Base-by-base conservation (phyloP, 2,113 vertebrate species). In the Jaculus jaculus region DNA sequence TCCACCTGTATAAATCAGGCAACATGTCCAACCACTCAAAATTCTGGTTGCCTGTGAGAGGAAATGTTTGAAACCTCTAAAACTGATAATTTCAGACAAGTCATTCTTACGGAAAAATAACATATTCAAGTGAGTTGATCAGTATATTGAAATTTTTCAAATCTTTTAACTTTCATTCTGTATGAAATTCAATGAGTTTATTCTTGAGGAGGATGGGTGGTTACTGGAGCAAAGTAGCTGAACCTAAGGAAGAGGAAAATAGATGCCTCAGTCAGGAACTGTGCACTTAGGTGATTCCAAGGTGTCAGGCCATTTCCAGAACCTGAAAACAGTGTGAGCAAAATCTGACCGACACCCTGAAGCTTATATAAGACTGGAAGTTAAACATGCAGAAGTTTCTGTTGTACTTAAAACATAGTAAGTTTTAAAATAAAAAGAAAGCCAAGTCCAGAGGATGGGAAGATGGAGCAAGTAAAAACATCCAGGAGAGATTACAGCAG, bases 41-140 rank as follows among this genome's bases (percentile, higher is more conserved):
- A 77, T 66, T 60, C 71, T 37, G 7, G 69, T 72, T 84, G 78
- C 51, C 82, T 89, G 8, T 77, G 90, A 71, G 51, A 81, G 39
- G 74, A 77, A 81, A 74, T 84, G 51, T 87, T 87, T 84, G 65
- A 80, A 73, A 87, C 71, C 74, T 90, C 72, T 74, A 51, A 74
- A 92, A 86, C 60, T 87, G 74, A 30, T 73, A 34, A 89, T 95
- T 89, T 47, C 18, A 90, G 71, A 87, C 66, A 94, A 86, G 39
- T 93, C 78, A 80, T 47, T 85, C 26, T 73, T 87, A 28, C 1
- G 58, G 28, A 21, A 63, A 42, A 74, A 32, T 61, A 32, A 61
- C 28, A 17, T 74, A 65, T 58, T 77, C 30, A 77, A 47, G 26
- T 83, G 77, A 37, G 54, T 68, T 51, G 39, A 68, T 90, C 54